A percentile compares a stretch with the other conserved stretches of the same genome.
These are phyloP conservation scores for Gallinago jamesoni DNA, from an alignment of 2,113 vertebrate species.

Conservation along the genomic window DNA sequence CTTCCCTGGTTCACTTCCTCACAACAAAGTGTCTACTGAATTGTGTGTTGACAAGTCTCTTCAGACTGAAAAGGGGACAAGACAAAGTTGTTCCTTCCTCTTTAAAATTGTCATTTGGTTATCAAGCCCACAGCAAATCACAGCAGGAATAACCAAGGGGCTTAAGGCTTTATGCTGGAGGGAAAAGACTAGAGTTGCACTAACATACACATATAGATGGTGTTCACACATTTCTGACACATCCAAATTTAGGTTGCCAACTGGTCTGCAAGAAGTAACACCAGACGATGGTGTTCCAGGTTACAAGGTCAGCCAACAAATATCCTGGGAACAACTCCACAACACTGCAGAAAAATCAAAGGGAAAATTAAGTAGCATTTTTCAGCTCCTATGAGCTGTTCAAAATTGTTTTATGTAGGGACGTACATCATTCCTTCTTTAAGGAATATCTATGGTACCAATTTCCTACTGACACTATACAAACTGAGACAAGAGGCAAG, in stretches of 20 bases:
- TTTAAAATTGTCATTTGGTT: not conserved
- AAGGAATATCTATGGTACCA: constrained; percentile 17
- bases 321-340: not conserved
- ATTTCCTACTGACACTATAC: constrained; percentile 1
- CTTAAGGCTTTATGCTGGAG: not conserved
- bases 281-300: not conserved
- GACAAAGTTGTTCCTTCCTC: not conserved
- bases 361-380: constrained; percentile 11
- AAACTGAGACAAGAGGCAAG: constrained; percentile 35
- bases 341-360: constrained; percentile 1
- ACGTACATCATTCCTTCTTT: not conserved
- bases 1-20: not conserved
- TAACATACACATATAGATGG: not conserved
- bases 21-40: not conserved
- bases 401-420: constrained; percentile 6
- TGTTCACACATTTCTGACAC: not conserved
- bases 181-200: not conserved
- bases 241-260: not conserved
- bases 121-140: not conserved
- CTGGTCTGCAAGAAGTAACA: not conserved
- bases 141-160: not conserved
- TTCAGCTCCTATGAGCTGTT: not conserved
- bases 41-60: not conserved
- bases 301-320: constrained; percentile 13
- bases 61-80: not conserved